phyloP scores from a whole-genome alignment of 2,113 vertebrate genomes.

The Agapornis roseicollis region DNA sequence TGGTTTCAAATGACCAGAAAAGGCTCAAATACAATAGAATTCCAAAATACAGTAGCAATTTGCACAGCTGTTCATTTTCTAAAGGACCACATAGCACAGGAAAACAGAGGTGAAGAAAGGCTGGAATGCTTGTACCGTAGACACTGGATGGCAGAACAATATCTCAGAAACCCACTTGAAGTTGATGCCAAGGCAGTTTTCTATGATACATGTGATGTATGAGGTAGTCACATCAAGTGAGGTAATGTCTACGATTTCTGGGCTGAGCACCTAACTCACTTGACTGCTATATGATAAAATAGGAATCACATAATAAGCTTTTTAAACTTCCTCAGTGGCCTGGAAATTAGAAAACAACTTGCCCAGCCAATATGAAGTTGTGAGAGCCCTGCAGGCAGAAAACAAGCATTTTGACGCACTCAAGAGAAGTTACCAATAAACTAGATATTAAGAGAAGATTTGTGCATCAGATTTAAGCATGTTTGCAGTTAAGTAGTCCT shows the following conservation, averaged over 20 bases:
- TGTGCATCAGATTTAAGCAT: background rate
- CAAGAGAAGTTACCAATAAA: background rate
- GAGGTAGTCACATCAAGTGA: background rate
- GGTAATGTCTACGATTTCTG: background rate
- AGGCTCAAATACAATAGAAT: background rate
- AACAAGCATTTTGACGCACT: background rate
- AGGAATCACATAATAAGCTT: background rate
- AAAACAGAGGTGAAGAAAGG: background rate
- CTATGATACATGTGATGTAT: background rate
- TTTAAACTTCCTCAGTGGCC: background rate
- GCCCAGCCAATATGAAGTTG: background rate
- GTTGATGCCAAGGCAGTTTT: background rate
- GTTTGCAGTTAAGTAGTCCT: background rate
- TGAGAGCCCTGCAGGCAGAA: background rate
- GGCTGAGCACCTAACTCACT: background rate
- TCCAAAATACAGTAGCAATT: background rate
- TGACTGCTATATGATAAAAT: background rate
- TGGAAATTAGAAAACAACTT: background rate
- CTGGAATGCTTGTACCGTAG: rapidly evolving
- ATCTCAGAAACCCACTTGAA: background rate
- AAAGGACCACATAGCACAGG: background rate
- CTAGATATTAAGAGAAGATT: background rate
- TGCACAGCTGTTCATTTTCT: background rate
- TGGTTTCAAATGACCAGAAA: background rate
- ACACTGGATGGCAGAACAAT: background rate